Conservation (phyloP, 1,140 invertebrate genomes). For the Drosophila repleta region DNA sequence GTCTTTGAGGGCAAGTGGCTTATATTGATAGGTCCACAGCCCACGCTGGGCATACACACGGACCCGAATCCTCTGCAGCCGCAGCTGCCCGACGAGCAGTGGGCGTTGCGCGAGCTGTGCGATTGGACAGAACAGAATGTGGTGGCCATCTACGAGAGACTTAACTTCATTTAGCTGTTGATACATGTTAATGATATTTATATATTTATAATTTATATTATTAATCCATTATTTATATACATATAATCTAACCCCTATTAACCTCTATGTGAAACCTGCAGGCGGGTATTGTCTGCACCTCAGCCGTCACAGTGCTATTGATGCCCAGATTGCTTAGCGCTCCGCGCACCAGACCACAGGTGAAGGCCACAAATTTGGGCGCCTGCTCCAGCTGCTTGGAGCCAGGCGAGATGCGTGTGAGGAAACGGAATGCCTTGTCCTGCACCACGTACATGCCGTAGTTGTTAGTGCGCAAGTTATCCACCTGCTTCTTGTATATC, state of each 20-base stretch:
- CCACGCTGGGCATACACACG: slow-evolving; percentile 87
- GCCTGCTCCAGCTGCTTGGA: slow-evolving; percentile 96
- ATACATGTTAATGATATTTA: slow-evolving; percentile 37
- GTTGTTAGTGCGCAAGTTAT: slow-evolving; percentile 99
- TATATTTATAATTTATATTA: slow-evolving; percentile 26
- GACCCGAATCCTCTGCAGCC: slow-evolving; percentile 87
- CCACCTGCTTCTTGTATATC: slow-evolving; percentile 99
- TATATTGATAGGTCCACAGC: slow-evolving; percentile 89
- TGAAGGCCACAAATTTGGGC: slow-evolving; percentile 96
- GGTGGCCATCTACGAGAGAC: slow-evolving; percentile 84
- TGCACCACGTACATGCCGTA: slow-evolving; percentile 99
- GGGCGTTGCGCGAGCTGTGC: slow-evolving; percentile 76
- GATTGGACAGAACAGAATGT: slow-evolving; percentile 84
- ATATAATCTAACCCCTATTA: slow-evolving; percentile 85
- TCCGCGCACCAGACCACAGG: slow-evolving; percentile 97
- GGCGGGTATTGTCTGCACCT: slow-evolving; percentile 95
- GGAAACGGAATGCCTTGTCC: slow-evolving; percentile 96
- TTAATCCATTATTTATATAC: slow-evolving; percentile 35
- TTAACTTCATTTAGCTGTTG: slow-evolving; percentile 33
- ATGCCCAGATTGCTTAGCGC: slow-evolving; percentile 97
- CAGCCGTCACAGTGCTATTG: slow-evolving; percentile 96
- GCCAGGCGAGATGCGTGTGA: slow-evolving; percentile 93
- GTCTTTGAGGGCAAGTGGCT: slow-evolving; percentile 86
- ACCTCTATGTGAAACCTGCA: slow-evolving; percentile 98
- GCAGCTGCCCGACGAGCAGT: slow-evolving; percentile 83